phyloP scores from a whole-genome alignment of 2,888 invertebrate species.

The Melipona beecheii region DNA sequence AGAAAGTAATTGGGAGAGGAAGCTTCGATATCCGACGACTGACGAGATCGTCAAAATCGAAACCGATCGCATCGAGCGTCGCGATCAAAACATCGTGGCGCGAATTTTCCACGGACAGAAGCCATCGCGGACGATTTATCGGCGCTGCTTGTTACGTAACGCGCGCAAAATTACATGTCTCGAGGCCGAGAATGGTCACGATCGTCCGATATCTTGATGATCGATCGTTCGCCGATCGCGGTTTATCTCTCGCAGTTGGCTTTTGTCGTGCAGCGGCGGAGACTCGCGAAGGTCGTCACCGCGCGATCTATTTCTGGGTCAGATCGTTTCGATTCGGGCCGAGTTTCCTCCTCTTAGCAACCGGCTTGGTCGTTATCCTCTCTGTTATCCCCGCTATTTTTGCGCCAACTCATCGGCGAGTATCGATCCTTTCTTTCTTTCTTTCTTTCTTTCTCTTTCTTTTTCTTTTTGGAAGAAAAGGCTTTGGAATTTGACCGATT shows the following conservation, averaged over 20 bases:
- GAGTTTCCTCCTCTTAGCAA: slow-evolving; percentile 48
- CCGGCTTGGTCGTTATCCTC: slow-evolving; percentile 24
- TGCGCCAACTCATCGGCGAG: slow-evolving; percentile 10
- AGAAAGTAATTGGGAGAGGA: too few species aligned
- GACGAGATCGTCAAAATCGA: too few species aligned
- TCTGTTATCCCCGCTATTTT: slow-evolving; percentile 38
- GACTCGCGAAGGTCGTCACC: slow-evolving; percentile 16
- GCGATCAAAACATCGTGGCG: too few species aligned
- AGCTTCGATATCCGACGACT: too few species aligned
- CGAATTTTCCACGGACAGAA: neutral
- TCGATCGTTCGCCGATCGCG: neutral
- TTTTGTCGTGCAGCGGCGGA: neutral
- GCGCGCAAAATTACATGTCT: slow-evolving; percentile 16
- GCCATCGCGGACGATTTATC: neutral
- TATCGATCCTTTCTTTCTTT: neutral
- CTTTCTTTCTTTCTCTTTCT: neutral
- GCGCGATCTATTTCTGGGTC: slow-evolving; percentile 52
- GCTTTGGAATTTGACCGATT: neutral
- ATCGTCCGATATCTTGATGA: neutral
- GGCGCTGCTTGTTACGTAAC: slow-evolving; percentile 31
- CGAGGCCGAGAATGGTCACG: neutral
- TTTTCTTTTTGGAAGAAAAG: neutral
- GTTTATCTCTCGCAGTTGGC: slow-evolving; percentile 5
- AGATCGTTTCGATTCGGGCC: slow-evolving; percentile 39
- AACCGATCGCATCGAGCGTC: too few species aligned